phyloP scores from a whole-genome alignment of 2,113 vertebrate species.

The Epinephelus fuscoguttatus region DNA sequence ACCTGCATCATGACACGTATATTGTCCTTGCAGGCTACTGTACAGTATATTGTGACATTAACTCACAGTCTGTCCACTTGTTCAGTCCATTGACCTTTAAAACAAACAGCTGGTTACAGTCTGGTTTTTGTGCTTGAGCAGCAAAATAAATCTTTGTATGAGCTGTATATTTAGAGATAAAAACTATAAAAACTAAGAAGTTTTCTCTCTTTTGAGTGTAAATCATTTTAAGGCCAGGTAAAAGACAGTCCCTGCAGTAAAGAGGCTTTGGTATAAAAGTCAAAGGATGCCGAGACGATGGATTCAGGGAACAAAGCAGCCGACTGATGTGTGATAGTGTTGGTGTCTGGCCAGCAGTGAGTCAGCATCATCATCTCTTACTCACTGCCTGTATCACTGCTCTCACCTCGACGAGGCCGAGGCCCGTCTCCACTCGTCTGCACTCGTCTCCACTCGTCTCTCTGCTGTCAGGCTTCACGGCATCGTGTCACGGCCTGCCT shows the following conservation, averaged over 20 bases:
- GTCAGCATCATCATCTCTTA: constrained; percentile 24
- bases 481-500: not conserved
- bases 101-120: not conserved
- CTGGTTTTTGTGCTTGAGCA: not conserved
- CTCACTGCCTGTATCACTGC: not conserved
- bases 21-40: too few species aligned
- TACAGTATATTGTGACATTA: not conserved
- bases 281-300: not conserved
- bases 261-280: not conserved
- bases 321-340: not conserved
- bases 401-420: not conserved
- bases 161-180: not conserved
- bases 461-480: not conserved
- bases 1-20: too few species aligned
- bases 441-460: too few species aligned
- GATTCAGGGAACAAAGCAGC: not conserved
- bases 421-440: too few species aligned
- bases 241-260: not conserved
- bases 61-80: not conserved
- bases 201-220: too few species aligned
- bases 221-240: not conserved
- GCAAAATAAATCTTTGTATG: not conserved
- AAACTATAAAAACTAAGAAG: too few species aligned
- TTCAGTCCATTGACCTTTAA: not conserved
- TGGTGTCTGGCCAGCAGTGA: constrained; percentile 13